Conservation (phyloP, 2,888 invertebrate species). For the Drosophila neonasuta region DNA sequence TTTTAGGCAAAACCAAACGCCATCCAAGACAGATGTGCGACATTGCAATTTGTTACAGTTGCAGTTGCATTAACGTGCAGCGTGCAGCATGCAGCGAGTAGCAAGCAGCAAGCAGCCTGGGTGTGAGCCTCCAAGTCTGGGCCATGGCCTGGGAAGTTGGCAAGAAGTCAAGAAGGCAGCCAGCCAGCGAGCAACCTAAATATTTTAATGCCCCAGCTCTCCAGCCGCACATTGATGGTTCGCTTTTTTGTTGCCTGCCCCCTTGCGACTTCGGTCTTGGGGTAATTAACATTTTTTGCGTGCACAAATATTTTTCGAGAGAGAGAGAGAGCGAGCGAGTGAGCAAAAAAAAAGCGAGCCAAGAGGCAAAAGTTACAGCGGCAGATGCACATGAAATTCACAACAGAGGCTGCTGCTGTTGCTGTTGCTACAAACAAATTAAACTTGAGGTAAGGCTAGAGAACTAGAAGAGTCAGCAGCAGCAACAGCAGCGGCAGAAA, state of each 20-base stretch:
- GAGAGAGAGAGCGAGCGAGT: conserved; percentile 30
- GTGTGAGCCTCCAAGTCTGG: conserved; percentile 31
- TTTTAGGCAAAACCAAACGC: conserved; percentile 72
- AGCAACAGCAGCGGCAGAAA: conserved; percentile 14
- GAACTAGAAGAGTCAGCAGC: conserved; percentile 1
- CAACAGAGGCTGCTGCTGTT: conserved; percentile 60
- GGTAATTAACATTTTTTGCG: conserved; percentile 78
- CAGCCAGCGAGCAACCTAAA: conserved; percentile 60
- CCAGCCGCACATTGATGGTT: conserved; percentile 75
- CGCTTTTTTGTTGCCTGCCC: conserved; percentile 56
- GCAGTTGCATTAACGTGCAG: conserved; percentile 71
- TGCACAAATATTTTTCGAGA: conserved; percentile 77
- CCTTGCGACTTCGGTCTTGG: conserved; percentile 37
- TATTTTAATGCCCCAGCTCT: conserved; percentile 67
- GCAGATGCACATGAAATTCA: conserved; percentile 75
- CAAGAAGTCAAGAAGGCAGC: conserved; percentile 18
- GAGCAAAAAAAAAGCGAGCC: conserved; percentile 28
- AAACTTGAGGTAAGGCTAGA: conserved; percentile 64
- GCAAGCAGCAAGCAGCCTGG: conserved; percentile 22
- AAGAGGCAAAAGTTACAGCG: conserved; percentile 19
- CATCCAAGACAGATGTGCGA: conserved; percentile 74
- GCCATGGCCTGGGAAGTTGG: conserved; percentile 59
- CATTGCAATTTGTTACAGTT: conserved; percentile 75
- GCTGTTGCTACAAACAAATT: conserved; percentile 59
- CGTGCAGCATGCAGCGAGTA: neutral